Base-by-base conservation (phyloP, 2,797 vertebrate genomes). In the Danio jaintianensis region DNA sequence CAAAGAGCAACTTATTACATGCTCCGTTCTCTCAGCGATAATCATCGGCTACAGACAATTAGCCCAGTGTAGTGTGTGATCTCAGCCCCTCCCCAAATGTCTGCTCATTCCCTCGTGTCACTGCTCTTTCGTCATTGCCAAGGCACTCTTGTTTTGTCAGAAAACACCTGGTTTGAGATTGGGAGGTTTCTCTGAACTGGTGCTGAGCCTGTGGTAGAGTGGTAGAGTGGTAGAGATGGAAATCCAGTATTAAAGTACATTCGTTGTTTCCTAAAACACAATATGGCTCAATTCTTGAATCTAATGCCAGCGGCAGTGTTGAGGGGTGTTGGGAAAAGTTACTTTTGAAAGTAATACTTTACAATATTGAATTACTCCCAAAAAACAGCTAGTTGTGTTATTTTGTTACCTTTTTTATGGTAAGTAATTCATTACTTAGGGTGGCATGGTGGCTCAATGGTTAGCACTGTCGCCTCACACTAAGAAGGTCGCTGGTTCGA, bases 161-260 rank as follows among this genome's bases (percentile, higher is more conserved):
- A 83, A 75, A 78, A 84, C 75, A 79, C 80, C 61, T 75, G 84
- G 85, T 84, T 90, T 91, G 82, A 86, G 87, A 89, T 85, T 84
- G 85, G 83, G 87, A 87, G 85, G 88, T 90, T 89, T 89, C 86
- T 79, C 85, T 90, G 90, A 92, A 92, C 92, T 89, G 81, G 73
- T 87, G 84, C 87, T 93, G 91, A 93, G 90, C 91, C 89, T 88
- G 85, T 89, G 86, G 48, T 78, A n/a, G n/a, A n/a, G n/a, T n/a
- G n/a, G n/a, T n/a, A n/a, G n/a, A n/a, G n/a, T n/a, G 83, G 75
- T 84, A 89, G 84, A 88, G 89, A 90, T 87, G 86, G 85, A 90
- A 93, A 92, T 88, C 88, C 52, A 79, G 83, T 76, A 87, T 84
- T 82, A 86, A 91, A 91, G 84, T 77, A 5, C 50, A 13, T 52